Conservation (phyloP, 1,140 invertebrate genomes). For the Formica exsecta region DNA sequence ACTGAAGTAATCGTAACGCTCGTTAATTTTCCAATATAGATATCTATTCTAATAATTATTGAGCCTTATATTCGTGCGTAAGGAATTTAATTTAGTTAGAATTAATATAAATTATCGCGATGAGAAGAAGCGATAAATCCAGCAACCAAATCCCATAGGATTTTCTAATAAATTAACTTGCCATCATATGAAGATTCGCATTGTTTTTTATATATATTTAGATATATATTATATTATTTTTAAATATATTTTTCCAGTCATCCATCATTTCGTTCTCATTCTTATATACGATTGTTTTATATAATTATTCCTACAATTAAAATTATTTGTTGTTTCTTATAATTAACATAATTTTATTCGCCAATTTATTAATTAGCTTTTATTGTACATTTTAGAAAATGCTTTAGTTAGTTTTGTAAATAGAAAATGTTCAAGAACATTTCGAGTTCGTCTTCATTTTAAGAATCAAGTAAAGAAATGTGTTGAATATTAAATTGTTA, state of each 20-base stretch:
- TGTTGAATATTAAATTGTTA: slow-evolving; percentile 3
- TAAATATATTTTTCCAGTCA: background rate
- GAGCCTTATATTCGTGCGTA: background rate
- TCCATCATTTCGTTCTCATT: slow-evolving; percentile 2
- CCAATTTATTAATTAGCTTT: background rate
- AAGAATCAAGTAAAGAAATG: background rate
- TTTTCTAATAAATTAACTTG: slow-evolving; percentile 16
- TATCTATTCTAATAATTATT: background rate
- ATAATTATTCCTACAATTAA: background rate
- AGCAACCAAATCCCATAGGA: background rate
- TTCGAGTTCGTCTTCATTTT: background rate
- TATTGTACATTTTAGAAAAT: background rate
- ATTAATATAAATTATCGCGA: background rate
- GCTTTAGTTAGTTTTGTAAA: background rate
- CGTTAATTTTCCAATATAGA: background rate
- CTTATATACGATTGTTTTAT: background rate
- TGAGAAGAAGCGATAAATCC: background rate
- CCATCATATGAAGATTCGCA: background rate
- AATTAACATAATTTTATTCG: background rate
- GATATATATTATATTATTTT: no score
- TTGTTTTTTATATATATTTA: slow-evolving; percentile 24
- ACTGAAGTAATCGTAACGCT: background rate
- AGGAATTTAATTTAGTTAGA: slow-evolving; percentile 4
- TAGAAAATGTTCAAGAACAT: background rate
- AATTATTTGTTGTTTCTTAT: background rate